Percentiles rank a stretch among this genome's conserved stretches.
Conservation (phyloP, 1,140 invertebrate genomes). For the Bactericera cockerelli region DNA sequence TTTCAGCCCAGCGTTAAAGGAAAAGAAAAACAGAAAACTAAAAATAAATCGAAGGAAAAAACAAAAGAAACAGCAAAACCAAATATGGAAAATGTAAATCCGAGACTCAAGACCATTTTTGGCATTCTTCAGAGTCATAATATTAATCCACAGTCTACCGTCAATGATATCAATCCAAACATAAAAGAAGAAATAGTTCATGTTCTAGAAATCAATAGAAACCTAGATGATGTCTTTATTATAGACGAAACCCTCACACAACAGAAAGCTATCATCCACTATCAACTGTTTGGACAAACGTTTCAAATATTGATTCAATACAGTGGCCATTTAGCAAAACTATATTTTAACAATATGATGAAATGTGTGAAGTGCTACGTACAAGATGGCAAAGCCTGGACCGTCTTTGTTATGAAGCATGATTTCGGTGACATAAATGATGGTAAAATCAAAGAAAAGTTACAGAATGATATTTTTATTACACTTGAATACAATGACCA, state of each 20-base stretch:
- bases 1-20: no score
- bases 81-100: not conserved
- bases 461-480: not conserved
- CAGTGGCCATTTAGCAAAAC: not conserved
- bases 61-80: no score
- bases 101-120: no score
- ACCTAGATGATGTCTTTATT: not conserved
- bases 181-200: not conserved
- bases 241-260: not conserved
- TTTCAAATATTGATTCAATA: constrained; percentile 1
- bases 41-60: no score
- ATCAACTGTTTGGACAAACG: no score
- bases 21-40: no score
- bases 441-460: not conserved
- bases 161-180: not conserved
- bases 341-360: not conserved
- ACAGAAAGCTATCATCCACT: no score
- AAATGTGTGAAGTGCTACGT: not conserved
- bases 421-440: not conserved
- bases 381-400: not conserved
- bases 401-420: not conserved
- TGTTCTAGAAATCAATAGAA: not conserved
- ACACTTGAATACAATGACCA: not conserved
- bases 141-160: no score
- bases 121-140: no score